Percentiles rank a stretch among this genome's conserved stretches.
phyloP scores from a whole-genome alignment of 2,797 vertebrate species.

The Pipistrellus nathusii region DNA sequence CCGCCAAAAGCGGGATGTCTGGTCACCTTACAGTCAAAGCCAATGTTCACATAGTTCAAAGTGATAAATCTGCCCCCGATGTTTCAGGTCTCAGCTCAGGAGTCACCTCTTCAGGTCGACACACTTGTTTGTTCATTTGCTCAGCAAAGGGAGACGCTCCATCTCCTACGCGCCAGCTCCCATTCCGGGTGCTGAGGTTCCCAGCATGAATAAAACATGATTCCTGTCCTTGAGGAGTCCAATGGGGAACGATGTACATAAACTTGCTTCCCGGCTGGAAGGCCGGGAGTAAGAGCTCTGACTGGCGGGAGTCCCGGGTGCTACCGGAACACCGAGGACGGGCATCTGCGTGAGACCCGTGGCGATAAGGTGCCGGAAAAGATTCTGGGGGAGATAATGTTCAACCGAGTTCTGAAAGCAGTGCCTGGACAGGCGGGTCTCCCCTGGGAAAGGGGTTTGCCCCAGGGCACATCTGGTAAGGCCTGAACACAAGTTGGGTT shows the following conservation, averaged over 20 bases:
- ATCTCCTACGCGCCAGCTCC: background rate
- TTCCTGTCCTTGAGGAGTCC: slow-evolving; percentile 45
- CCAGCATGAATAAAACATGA: slow-evolving; percentile 67
- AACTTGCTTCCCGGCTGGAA: background rate
- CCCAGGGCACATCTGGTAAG: background rate
- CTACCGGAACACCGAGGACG: background rate
- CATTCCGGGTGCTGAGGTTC: slow-evolving; percentile 15
- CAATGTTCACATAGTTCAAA: background rate
- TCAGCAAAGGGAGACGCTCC: slow-evolving; percentile 25
- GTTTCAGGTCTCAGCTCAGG: background rate
- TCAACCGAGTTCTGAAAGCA: background rate
- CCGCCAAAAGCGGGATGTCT: no score
- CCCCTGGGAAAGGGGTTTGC: background rate
- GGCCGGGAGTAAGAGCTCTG: background rate
- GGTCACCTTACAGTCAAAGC: background rate
- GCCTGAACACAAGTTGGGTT: background rate
- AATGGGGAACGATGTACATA: background rate
- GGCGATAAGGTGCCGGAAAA: background rate
- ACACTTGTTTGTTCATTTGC: slow-evolving; percentile 53
- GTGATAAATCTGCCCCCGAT: background rate
- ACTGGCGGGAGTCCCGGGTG: background rate
- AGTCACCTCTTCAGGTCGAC: slow-evolving; percentile 41
- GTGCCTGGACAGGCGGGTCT: background rate
- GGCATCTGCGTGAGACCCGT: background rate
- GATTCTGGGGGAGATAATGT: background rate